phyloP scores from a whole-genome alignment of 1,140 invertebrate genomes.

The Diuraphis noxia region DNA sequence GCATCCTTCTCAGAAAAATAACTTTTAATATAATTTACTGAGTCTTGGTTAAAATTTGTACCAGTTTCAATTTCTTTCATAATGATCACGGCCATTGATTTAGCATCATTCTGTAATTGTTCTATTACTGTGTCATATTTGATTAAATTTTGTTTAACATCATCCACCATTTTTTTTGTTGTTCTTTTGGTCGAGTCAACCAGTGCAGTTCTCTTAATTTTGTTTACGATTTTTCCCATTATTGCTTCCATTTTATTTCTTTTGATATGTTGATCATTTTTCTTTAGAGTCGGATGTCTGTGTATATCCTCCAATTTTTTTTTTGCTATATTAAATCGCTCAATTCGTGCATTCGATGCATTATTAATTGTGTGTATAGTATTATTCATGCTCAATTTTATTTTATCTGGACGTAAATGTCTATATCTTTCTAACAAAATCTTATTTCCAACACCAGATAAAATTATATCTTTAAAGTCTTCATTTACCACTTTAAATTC shows the following conservation, averaged over 20 bases:
- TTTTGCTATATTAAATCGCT: not conserved
- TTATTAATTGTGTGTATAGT: not conserved
- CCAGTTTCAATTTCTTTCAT: slow-evolving; percentile 26
- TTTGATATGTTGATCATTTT: not conserved
- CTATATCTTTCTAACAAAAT: not conserved
- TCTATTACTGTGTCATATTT: not conserved
- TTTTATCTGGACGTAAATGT: not conserved
- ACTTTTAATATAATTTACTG: not conserved
- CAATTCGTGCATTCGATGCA: not conserved
- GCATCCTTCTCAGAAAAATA: not conserved
- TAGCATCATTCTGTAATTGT: slow-evolving; percentile 3
- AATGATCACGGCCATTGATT: not conserved
- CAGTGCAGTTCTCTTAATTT: not conserved
- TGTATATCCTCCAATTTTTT: not conserved
- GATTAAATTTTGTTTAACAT: not conserved
- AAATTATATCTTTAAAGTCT: not conserved
- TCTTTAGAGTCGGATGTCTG: not conserved
- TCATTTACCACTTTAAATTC: not conserved
- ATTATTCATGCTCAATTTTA: not conserved
- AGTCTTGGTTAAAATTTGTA: slow-evolving; percentile 9
- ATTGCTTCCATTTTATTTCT: not conserved
- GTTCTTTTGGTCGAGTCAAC: slow-evolving; percentile 3
- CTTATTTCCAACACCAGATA: not conserved
- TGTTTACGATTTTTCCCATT: not conserved
- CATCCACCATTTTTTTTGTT: not conserved